Evolutionary conservation across 2,888 invertebrate species (phyloP).

Genomic region (Synanthedon andrenaeformis): DNA sequence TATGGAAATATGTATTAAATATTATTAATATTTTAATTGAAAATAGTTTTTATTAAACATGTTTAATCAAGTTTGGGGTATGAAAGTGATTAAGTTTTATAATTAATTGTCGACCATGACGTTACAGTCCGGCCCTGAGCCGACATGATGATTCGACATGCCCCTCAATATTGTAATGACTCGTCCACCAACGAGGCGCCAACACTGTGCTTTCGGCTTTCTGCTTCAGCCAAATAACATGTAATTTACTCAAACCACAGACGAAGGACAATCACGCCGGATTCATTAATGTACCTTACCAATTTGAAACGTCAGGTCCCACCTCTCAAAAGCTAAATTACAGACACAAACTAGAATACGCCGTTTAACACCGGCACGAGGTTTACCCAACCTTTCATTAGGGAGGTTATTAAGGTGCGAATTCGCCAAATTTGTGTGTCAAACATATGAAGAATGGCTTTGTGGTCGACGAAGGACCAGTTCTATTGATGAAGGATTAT

Average conservation of each 20-base stretch:
- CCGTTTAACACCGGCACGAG: conserved; percentile 20
- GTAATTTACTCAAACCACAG: conserved; percentile 50
- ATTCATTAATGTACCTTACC: conserved; percentile 8
- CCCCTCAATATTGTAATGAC: conserved; percentile 52
- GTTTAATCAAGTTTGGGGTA: background rate
- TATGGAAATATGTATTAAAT: too few species aligned
- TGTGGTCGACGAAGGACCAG: conserved; percentile 2
- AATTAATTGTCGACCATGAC: background rate
- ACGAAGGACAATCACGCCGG: conserved; percentile 30
- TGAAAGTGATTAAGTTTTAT: background rate
- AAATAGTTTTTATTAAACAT: background rate
- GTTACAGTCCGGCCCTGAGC: conserved; percentile 25
- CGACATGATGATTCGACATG: conserved; percentile 30
- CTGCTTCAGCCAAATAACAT: conserved; percentile 39
- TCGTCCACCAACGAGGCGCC: conserved; percentile 55
- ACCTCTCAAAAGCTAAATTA: conserved; percentile 17
- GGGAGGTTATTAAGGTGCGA: conserved; percentile 11
- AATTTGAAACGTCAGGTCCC: conserved; percentile 8
- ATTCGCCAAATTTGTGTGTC: conserved; percentile 35
- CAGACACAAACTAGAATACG: conserved; percentile 17
- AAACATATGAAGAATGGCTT: conserved; percentile 33
- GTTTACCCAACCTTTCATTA: conserved; percentile 20
- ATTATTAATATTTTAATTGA: background rate
- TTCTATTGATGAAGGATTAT: conserved; percentile 21
- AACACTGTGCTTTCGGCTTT: conserved; percentile 46